phyloP scores from a whole-genome alignment of 2,888 invertebrate genomes.

The Agapetus fuscipes region DNA sequence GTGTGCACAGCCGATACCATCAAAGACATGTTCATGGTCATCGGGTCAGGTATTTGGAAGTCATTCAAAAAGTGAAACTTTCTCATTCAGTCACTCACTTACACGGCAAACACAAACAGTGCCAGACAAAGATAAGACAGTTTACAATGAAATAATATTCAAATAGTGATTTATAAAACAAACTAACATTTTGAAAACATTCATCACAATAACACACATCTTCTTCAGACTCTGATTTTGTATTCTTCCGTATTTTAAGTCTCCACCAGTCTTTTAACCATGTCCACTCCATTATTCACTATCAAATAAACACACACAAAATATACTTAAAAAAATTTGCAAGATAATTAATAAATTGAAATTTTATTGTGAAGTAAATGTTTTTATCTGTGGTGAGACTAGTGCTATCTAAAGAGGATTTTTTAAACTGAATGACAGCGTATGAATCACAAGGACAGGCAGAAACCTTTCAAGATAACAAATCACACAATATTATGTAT shows the following conservation, averaged over 20 bases:
- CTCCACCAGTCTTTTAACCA: slow-evolving; percentile 78
- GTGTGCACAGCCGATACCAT: no score
- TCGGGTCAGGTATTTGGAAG: no score
- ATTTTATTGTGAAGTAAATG: no score
- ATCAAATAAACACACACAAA: no score
- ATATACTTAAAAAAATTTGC: no score
- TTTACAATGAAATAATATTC: slow-evolving; percentile 2
- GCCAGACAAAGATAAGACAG: slow-evolving; percentile 3
- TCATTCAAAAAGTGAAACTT: no score
- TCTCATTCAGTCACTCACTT: no score
- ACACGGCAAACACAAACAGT: neutral
- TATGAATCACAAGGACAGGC: slow-evolving; percentile 2
- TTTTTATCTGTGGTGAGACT: no score
- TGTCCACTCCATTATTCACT: slow-evolving; percentile 62
- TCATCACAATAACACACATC: slow-evolving; percentile 71
- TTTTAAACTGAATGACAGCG: neutral
- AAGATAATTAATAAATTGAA: no score
- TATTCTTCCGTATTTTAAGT: slow-evolving; percentile 55
- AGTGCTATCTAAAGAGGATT: neutral
- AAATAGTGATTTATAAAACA: slow-evolving; percentile 7
- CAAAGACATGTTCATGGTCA: no score
- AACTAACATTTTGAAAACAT: slow-evolving; percentile 51
- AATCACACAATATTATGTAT: slow-evolving; percentile 4
- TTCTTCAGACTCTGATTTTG: slow-evolving; percentile 40
- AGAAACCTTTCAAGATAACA: slow-evolving; percentile 3